phyloP scores from a whole-genome alignment of 2,113 vertebrate species.

The Austrofundulus limnaeus region DNA sequence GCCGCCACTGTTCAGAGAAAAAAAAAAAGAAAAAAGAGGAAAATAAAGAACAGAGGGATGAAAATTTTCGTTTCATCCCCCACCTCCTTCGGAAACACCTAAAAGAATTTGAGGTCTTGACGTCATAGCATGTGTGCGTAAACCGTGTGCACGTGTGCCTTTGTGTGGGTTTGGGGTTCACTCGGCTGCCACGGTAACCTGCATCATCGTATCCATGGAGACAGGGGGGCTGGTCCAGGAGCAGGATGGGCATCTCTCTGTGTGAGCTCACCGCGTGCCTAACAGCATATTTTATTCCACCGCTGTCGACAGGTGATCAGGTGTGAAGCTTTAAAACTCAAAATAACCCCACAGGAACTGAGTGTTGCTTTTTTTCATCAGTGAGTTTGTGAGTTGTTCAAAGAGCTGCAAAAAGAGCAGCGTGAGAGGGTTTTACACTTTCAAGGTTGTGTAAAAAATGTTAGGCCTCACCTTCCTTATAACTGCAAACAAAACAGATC shows the following conservation, averaged over 20 bases:
- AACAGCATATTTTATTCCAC: constrained; percentile 19
- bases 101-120: constrained; percentile 18
- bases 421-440: background rate
- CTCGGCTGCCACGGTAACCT: constrained; percentile 68
- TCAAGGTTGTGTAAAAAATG: background rate
- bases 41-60: constrained; percentile 3
- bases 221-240: constrained; percentile 33
- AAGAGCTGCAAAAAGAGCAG: background rate
- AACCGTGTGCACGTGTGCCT: constrained; percentile 35
- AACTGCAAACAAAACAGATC: background rate
- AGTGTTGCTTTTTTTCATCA: background rate
- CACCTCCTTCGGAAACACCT: constrained; percentile 32
- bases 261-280: constrained; percentile 25
- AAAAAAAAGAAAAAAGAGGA: background rate
- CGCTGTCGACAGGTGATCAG: too few relatives aligned
- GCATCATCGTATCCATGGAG: constrained; percentile 74
- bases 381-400: too few relatives aligned
- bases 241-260: constrained; percentile 22
- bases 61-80: background rate
- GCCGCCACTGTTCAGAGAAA: background rate
- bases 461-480: background rate
- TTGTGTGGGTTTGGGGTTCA: constrained; percentile 33
- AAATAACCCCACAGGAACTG: too few relatives aligned
- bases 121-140: constrained; percentile 48
- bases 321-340: too few relatives aligned